These are phyloP conservation scores for Lysandra coridon DNA, from an alignment of 2,888 invertebrate genomes.

Conservation along the genomic window DNA sequence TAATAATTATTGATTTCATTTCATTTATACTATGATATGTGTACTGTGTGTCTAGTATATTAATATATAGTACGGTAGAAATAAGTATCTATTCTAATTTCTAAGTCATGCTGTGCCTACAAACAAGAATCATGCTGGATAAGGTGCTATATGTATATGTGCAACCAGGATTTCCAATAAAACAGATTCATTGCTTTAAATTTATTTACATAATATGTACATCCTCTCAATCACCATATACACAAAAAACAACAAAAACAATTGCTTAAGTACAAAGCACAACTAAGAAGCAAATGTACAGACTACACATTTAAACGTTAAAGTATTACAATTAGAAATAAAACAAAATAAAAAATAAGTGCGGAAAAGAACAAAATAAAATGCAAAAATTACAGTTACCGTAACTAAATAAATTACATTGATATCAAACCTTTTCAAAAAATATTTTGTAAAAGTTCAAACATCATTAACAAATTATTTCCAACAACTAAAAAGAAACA, in stretches of 20 bases:
- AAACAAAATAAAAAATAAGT: constrained; percentile 21
- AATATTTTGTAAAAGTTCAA: not conserved
- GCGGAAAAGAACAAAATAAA: not conserved
- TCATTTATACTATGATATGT: no score
- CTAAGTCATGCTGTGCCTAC: not conserved
- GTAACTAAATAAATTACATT: constrained; percentile 23
- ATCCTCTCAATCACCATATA: constrained; percentile 53
- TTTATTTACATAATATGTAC: constrained; percentile 71
- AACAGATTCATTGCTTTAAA: constrained; percentile 60
- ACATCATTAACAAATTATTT: constrained; percentile 15
- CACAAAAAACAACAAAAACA: constrained; percentile 39
- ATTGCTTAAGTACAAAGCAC: not conserved
- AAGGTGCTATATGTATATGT: constrained; percentile 42
- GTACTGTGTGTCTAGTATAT: no score
- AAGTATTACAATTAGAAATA: not conserved
- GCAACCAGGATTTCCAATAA: constrained; percentile 57
- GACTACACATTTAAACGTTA: not conserved
- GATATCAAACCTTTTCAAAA: not conserved
- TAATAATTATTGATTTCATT: no score
- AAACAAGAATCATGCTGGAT: not conserved
- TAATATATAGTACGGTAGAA: not conserved
- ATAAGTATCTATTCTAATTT: not conserved
- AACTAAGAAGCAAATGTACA: constrained; percentile 21
- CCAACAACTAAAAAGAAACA: constrained; percentile 31
- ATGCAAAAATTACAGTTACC: constrained; percentile 8